Evolutionary conservation across 2,888 invertebrate genomes (phyloP), one percentile per base, ranked within the genome.

Genomic region (Eilema griseolum): DNA sequence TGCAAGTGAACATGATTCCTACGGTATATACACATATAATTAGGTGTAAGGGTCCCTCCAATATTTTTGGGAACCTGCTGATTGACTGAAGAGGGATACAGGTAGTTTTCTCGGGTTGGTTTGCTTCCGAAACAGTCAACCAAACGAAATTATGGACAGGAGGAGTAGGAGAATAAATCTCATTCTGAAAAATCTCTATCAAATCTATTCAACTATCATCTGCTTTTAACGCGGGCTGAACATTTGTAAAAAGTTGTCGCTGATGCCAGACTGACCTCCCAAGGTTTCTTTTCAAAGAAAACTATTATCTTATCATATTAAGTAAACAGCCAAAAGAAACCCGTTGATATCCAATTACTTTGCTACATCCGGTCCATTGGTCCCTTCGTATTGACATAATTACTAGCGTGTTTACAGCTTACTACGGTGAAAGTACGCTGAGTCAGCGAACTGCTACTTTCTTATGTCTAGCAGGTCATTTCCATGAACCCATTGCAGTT

Each of bases 401-500:
- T 77, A 74, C 70, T 72, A 75, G 71, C 75, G 80, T 71, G 69
- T 75, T 78, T 70, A 66, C 66, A 76, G 76, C 71, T 76, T 73
- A 80, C 74, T 74, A 74, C 77, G 86, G 83, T 84, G 86, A 88
- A 88, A 88, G 87, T 86, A 66, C 72, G 86, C 85, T 79, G 77
- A 82, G 73, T 69, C 52, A 76, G 83, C 86, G 80, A 77, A 83
- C 81, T 80, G 72, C 73, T 73, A 77, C 75, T 83, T 86, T 83
- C 83, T 87, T 85, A 85, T 76, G 84, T 86, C 86, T 84, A 78
- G 77, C 76, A 77, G 80, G 80, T 80, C 80, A 79, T 83, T 90
- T 87, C 89, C 83, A 83, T 88, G 88, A 90, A 90, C 85, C 77
- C 77, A 60, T 62, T 81, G 76, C 69, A 78, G 75, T 76, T 81